Evolutionary conservation across 1,140 invertebrate genomes (phyloP), one percentile per base, ranked within the genome.

Genomic region (Megathymus violae): DNA sequence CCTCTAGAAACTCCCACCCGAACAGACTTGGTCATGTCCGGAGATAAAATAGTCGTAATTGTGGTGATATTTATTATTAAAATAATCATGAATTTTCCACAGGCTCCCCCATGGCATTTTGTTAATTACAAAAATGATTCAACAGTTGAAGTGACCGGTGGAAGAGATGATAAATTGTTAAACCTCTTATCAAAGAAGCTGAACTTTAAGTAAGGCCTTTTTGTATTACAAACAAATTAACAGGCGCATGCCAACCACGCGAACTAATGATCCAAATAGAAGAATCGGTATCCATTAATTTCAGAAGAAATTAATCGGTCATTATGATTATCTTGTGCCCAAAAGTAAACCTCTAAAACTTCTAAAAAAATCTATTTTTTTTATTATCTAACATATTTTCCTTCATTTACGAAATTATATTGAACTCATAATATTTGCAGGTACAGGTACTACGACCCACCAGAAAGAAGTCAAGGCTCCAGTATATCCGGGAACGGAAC

Each of bases 91-190:
- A 46, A 14, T 3, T 17, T 22, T 16, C 51, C 52, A 36, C 74
- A 95, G 95, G 94, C 94, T 50, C 95, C 95, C 0, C 95, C 95
- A 1, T 95, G 95, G 95, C 93, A 94, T 79, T 95, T 95, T 78
- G 94, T 95, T 0, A 91, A 80, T 25, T 94, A 94, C 74, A 85
- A 88, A 14, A 94, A 94, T 62, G 92, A 93, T 51, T 92, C 85
- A 1, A 86, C 88, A 17, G 89, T 94, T n/a, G 87, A 92, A 67
- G 94, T 95, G 1, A 92, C 93, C 0, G 94, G 94, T 4, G 95
- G 95, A 4, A 82, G 95, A 46, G 95, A 95, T 80, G 93, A 95
- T 85, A 93, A 94, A 70, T 82, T 95, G 3, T 78, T 95, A 0
- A 80, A 80, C 0, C 66, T 95, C 0, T 68, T 95, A 38, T 91